A percentile compares a stretch with the other conserved stretches of the same genome.
These are phyloP conservation scores for Anagyrus pseudococci DNA, from an alignment of 2,888 invertebrate species.

Conservation along the genomic window DNA sequence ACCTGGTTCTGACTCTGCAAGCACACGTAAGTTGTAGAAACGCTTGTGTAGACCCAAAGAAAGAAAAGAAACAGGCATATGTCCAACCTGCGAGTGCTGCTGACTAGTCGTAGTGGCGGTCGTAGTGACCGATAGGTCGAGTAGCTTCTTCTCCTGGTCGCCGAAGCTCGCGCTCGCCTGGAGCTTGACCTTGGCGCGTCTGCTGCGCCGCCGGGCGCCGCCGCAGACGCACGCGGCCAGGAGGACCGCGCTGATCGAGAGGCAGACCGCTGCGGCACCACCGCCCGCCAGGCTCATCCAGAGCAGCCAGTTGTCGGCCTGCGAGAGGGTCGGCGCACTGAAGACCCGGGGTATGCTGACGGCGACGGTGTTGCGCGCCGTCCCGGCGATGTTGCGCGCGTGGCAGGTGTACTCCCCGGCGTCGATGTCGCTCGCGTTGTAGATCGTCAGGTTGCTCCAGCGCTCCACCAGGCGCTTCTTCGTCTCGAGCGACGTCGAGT, in stretches of 20 bases:
- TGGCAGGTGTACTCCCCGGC: constrained; percentile 86
- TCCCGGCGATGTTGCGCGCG: constrained; percentile 71
- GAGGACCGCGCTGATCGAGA: constrained; percentile 69
- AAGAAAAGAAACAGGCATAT: neutral
- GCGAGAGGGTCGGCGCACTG: constrained; percentile 79
- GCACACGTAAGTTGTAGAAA: neutral
- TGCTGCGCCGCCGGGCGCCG: constrained; percentile 61
- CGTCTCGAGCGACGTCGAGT: constrained; percentile 43
- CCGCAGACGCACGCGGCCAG: constrained; percentile 66
- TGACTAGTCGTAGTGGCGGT: constrained; percentile 63
- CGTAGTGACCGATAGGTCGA: constrained; percentile 80
- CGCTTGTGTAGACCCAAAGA: neutral
- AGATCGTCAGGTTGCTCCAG: constrained; percentile 85
- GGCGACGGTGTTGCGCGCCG: constrained; percentile 65
- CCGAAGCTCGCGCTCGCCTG: constrained; percentile 84
- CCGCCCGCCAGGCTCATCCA: constrained; percentile 76
- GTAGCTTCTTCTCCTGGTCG: constrained; percentile 86
- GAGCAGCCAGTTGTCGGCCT: constrained; percentile 75
- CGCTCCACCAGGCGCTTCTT: constrained; percentile 54
- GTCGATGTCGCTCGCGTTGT: constrained; percentile 81
- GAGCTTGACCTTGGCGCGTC: constrained; percentile 71
- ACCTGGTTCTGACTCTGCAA: neutral
- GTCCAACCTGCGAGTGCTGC: constrained; percentile 23
- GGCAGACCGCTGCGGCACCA: constrained; percentile 72
- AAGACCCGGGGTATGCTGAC: constrained; percentile 74